Conservation (phyloP, 1,140 invertebrate genomes). For the Meloidogyne floridensis region DNA sequence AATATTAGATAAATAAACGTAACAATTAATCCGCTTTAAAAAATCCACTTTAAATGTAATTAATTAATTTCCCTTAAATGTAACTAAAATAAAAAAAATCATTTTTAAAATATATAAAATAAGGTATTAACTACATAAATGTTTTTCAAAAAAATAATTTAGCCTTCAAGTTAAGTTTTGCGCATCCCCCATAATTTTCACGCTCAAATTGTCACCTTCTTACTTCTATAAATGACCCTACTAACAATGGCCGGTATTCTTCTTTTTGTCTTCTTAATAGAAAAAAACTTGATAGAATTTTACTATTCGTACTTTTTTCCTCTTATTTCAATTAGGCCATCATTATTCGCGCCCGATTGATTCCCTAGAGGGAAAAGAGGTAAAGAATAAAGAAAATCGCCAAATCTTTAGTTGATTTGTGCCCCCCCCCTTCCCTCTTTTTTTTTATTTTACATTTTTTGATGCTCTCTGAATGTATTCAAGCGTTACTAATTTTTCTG, state of each 20-base stretch:
- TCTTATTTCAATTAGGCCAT: background rate
- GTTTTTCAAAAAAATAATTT: constrained; percentile 4
- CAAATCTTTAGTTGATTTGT: background rate
- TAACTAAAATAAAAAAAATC: too few species aligned
- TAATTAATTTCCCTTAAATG: too few species aligned
- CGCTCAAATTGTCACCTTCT: constrained; percentile 2
- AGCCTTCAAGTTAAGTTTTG: background rate
- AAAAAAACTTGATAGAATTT: background rate
- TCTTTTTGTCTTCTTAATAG: background rate
- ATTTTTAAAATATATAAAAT: background rate
- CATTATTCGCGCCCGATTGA: constrained; percentile 8
- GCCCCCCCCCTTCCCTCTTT: background rate
- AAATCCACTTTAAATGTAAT: too few species aligned
- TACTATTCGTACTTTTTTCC: background rate
- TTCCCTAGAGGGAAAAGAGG: background rate
- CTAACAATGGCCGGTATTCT: background rate
- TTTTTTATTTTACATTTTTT: background rate
- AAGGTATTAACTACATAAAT: background rate
- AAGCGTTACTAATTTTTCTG: background rate
- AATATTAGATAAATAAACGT: too few species aligned
- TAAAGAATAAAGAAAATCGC: background rate
- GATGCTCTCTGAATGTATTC: background rate
- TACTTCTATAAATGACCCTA: background rate
- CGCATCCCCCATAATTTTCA: background rate
- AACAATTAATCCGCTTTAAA: too few species aligned